Percentiles rank a stretch among this genome's conserved stretches.
Conservation (phyloP, 2,888 invertebrate species). For the Tineola bisselliella region DNA sequence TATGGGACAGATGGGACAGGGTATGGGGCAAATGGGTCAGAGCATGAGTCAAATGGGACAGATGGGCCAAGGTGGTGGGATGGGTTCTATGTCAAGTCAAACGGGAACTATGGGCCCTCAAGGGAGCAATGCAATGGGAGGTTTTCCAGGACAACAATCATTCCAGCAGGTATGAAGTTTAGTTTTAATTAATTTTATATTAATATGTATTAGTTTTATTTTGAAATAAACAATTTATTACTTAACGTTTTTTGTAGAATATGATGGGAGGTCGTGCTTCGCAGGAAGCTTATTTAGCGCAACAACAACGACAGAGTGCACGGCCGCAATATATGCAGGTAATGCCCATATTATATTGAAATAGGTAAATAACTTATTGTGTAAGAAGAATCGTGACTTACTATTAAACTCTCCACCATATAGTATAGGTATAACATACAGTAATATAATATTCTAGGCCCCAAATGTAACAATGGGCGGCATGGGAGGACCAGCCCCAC, state of each 20-base stretch:
- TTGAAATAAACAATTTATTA: no score
- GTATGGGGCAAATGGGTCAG: slow-evolving; percentile 59
- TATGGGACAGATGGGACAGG: slow-evolving; percentile 55
- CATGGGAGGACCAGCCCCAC: slow-evolving; percentile 82
- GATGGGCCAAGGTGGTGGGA: slow-evolving; percentile 56
- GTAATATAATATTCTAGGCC: slow-evolving; percentile 62
- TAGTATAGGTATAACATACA: no score
- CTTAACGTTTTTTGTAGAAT: slow-evolving; percentile 44
- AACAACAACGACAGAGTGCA: slow-evolving; percentile 68
- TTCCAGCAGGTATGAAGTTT: slow-evolving; percentile 63
- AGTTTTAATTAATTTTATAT: no score
- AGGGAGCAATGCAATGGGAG: slow-evolving; percentile 55
- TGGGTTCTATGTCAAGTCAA: slow-evolving; percentile 62
- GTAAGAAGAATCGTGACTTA: no score
- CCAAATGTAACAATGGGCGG: slow-evolving; percentile 89
- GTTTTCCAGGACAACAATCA: slow-evolving; percentile 64
- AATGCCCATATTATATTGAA: no score
- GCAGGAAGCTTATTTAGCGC: slow-evolving; percentile 65
- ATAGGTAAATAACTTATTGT: background rate
- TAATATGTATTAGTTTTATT: no score
- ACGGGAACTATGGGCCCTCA: slow-evolving; percentile 59
- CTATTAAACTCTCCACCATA: no score
- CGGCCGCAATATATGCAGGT: slow-evolving; percentile 77
- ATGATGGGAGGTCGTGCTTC: slow-evolving; percentile 69
- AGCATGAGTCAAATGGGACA: slow-evolving; percentile 67